phyloP scores from a whole-genome alignment of 1,140 invertebrate genomes.

The Camponotus floridanus region DNA sequence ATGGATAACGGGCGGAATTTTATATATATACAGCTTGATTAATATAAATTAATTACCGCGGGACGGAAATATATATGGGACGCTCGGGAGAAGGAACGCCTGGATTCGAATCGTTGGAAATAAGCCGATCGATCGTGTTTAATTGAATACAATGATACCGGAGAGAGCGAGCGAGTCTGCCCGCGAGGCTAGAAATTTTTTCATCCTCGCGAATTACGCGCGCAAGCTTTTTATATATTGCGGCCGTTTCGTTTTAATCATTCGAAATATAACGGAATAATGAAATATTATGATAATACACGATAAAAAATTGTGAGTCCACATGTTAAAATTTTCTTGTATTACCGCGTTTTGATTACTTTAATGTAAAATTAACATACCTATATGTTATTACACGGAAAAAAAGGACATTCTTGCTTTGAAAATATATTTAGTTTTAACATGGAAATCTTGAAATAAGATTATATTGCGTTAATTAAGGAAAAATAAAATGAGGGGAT shows the following conservation, averaged over 20 bases:
- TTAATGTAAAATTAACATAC: no score
- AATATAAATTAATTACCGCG: conserved; percentile 58
- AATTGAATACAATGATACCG: conserved; percentile 44
- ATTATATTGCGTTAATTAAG: no score
- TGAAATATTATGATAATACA: conserved; percentile 20
- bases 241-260: conserved; percentile 40
- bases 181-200: conserved; percentile 20
- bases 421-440: no score
- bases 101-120: conserved; percentile 38
- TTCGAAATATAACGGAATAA: conserved; percentile 30
- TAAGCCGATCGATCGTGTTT: conserved; percentile 53
- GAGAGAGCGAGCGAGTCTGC: background rate
- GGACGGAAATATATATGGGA: conserved; percentile 1
- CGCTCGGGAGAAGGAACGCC: background rate
- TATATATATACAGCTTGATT: conserved; percentile 30
- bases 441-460: no score
- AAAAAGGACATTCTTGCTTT: no score
- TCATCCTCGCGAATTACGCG: background rate
- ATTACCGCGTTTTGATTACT: no score
- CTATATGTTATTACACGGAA: no score
- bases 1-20: conserved; percentile 14
- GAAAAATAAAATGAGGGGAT: background rate
- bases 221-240: background rate
- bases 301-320: no score
- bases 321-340: no score